phyloP scores from a whole-genome alignment of 2,113 vertebrate species.

The Campylorhamphus procurvoides region DNA sequence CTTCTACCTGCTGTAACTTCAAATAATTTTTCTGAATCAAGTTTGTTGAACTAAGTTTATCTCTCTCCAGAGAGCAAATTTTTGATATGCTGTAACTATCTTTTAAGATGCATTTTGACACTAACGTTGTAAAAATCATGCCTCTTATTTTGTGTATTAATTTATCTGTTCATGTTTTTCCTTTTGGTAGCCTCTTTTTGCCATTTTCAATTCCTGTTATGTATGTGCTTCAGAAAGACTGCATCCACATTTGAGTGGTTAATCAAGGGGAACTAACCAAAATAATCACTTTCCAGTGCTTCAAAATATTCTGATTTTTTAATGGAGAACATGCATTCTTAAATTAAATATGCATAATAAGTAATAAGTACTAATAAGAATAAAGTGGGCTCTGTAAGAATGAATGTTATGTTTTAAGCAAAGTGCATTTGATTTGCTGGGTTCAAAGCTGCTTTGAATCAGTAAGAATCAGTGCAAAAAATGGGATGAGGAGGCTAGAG shows the following conservation, averaged over 20 bases:
- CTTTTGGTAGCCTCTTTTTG: neutral
- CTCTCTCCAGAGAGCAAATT: neutral
- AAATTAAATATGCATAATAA: conserved; percentile 87
- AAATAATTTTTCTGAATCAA: neutral
- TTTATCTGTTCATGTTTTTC: neutral
- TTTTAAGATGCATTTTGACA: neutral
- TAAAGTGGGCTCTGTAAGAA: conserved; percentile 79
- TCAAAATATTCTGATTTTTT: conserved; percentile 84
- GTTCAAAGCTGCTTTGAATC: conserved; percentile 76
- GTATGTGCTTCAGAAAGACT: conserved; percentile 54
- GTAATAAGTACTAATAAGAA: conserved; percentile 83
- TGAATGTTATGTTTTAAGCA: conserved; percentile 74
- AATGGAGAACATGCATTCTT: conserved; percentile 85
- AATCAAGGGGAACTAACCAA: conserved; percentile 78
- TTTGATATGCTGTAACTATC: neutral
- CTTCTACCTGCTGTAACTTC: neutral
- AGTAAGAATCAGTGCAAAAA: conserved; percentile 78
- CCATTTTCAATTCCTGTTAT: conserved; percentile 50
- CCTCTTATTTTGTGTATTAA: neutral
- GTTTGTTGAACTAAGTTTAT: neutral
- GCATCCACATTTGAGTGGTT: conserved; percentile 67
- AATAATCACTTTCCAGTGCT: conserved; percentile 79
- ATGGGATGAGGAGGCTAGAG: conserved; percentile 79
- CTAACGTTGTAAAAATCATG: neutral
- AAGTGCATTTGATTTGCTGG: conserved; percentile 75